Evolutionary conservation across 1,140 invertebrate species (phyloP).

Genomic region (Hetaerina americana): DNA sequence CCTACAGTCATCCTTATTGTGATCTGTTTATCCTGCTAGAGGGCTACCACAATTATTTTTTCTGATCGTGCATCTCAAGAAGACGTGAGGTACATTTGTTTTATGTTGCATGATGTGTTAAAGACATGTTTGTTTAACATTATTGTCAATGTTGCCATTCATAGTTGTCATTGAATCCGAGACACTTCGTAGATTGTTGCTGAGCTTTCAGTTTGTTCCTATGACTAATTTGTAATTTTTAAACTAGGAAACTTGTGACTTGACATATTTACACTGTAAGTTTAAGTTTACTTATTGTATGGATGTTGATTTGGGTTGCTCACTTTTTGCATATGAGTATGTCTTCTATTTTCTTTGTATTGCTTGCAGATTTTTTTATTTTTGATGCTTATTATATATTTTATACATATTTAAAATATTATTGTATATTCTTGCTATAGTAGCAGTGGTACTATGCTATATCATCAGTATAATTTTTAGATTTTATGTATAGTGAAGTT

Average conservation of each 20-base stretch:
- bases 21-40: neutral
- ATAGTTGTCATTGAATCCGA: neutral
- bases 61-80: neutral
- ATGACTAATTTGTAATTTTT: too few relatives aligned
- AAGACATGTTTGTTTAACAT: neutral
- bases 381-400: neutral
- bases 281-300: too few relatives aligned
- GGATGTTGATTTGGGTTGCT: too few relatives aligned
- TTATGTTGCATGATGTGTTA: conserved; percentile 1
- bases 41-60: neutral
- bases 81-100: conserved; percentile 4
- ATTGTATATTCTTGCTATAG: neutral
- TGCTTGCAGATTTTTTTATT: too few relatives aligned
- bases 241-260: too few relatives aligned
- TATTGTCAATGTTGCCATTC: neutral
- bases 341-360: too few relatives aligned
- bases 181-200: neutral
- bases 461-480: neutral
- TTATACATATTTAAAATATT: neutral
- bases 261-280: too few relatives aligned
- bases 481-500: neutral
- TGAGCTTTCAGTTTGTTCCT: neutral
- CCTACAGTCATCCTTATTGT: neutral
- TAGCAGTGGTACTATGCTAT: neutral
- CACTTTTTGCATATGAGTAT: too few relatives aligned